Percentiles rank a stretch among this genome's conserved stretches.
Evolutionary conservation across 2,113 vertebrate species (phyloP).

Genomic region (Cichladusa arquata): DNA sequence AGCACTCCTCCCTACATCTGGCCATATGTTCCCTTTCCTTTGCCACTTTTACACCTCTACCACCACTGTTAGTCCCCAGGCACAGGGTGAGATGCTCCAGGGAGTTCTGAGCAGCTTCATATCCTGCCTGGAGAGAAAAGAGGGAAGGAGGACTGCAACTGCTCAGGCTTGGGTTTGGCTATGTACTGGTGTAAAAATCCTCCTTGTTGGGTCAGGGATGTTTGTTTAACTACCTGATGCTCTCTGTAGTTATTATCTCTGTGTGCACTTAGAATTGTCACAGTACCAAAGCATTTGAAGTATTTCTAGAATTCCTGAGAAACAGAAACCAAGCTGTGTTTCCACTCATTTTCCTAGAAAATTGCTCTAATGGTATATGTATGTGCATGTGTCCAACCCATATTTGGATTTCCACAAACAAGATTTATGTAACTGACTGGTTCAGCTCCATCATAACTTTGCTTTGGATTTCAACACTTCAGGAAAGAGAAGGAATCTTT

Average conservation of each 20-base stretch:
- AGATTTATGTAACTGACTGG: not conserved
- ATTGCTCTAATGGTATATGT: not conserved
- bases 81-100: not conserved
- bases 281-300: not conserved
- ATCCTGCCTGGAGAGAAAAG: not conserved
- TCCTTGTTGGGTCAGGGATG: not conserved
- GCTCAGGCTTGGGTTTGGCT: not conserved
- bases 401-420: not conserved
- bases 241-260: not conserved
- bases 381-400: not conserved
- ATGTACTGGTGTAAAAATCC: not conserved
- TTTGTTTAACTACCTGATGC: not conserved
- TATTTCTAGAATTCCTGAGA: not conserved
- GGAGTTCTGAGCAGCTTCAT: not conserved
- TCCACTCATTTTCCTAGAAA: not conserved
- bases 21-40: not conserved
- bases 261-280: not conserved
- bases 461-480: slow-evolving; percentile 1
- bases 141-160: not conserved
- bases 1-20: not conserved
- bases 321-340: not conserved
- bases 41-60: not conserved
- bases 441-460: not conserved
- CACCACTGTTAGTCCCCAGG: not conserved
- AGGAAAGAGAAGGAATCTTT: not conserved